Percentiles rank a stretch among this genome's conserved stretches.
These are phyloP conservation scores for Cherax destructor DNA, from an alignment of 1,140 invertebrate species.

Conservation along the genomic window DNA sequence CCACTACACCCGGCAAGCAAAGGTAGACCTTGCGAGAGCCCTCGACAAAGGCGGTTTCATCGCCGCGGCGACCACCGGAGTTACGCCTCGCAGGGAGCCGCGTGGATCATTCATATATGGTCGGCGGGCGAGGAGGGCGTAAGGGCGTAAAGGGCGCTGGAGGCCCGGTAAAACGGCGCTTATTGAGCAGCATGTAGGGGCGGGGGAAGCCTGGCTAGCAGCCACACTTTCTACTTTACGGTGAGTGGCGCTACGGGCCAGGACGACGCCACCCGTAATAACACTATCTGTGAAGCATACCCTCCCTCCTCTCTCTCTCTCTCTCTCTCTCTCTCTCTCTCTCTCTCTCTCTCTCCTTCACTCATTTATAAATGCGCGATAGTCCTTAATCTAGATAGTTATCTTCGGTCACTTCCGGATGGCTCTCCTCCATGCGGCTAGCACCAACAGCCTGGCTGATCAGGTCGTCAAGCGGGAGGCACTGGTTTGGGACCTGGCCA, in stretches of 20 bases:
- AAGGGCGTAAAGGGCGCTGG: conserved; percentile 21
- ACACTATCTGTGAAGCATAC: conserved; percentile 19
- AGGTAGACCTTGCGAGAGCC: background rate
- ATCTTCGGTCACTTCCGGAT: no score
- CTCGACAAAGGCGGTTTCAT: background rate
- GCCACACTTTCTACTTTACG: background rate
- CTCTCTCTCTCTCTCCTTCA: background rate
- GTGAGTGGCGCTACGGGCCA: background rate
- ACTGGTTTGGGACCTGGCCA: no score
- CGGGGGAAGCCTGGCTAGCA: background rate
- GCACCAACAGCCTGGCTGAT: no score
- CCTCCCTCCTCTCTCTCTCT: background rate
- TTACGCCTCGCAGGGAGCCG: conserved; percentile 9
- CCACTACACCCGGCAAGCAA: background rate
- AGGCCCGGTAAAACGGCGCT: background rate
- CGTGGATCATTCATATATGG: conserved; percentile 55
- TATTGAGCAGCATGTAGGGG: conserved; percentile 1
- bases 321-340: conserved; percentile 2
- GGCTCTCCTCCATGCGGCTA: no score
- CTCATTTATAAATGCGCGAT: no score
- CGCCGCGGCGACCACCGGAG: background rate
- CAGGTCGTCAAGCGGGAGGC: no score
- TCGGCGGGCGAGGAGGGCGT: conserved; percentile 32
- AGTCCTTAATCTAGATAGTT: no score
- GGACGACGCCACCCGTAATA: conserved; percentile 25